Base-by-base conservation (phyloP, 2,888 invertebrate genomes). In the Thumatha senex region DNA sequence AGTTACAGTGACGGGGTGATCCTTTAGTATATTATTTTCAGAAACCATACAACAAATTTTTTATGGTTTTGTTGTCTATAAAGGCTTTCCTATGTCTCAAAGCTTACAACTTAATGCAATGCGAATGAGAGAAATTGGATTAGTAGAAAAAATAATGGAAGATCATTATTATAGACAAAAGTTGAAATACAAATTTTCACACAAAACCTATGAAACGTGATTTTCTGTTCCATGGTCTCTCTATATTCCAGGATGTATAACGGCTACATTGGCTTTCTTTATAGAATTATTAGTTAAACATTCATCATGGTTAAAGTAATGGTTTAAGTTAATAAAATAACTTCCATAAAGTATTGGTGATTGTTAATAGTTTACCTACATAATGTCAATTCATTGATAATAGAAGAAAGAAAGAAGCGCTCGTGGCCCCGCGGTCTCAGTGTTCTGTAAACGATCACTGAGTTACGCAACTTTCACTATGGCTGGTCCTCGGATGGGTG, bases 31-130 rank as follows among this genome's bases (percentile, higher is more conserved):
- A 30, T 12, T 13, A 29, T 30, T 12, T 40, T 12, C 40, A 7
- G 12, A 40, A 13, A 39, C 38, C 29, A 52, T 31, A 31, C 7
- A 11, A 8, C 2, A 64, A 80, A 0, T 35, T 49, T 5, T 12
- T 80, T 1, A 53, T 82, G 2, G 78, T 11, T 10, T 11, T 11
- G 2, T 10, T 31, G 2, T 31, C 9, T 31, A 31, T 40, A 56
- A 56, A 52, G 56, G 56, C 4, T 56, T 56, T 36, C 56, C 56
- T 30, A 40, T 51, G 15, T 11, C 43, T 8, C 5, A 31, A 1
- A 18, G 40, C 24, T 7, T 56, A 44, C n/a, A 40, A 1, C 5
- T 14, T 12, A 31, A 24, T 11, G 24, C 43, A 9, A 30, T 51
- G 5, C 33, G 40, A 11, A 9, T 51, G n/a, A 39, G 47, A 14